Conservation (phyloP, 2,888 invertebrate species). For the Alentia gelatinosa region DNA sequence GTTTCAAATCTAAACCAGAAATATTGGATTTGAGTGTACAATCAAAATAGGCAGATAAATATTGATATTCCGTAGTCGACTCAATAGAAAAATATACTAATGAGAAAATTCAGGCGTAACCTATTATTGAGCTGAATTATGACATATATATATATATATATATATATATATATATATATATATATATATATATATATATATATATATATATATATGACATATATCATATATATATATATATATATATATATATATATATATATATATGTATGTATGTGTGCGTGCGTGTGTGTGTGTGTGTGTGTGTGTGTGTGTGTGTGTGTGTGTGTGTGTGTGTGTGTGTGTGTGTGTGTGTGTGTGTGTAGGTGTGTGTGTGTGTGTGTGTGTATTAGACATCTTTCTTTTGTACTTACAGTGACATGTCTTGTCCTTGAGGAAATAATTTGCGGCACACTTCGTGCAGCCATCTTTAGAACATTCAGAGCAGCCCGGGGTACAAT, state of each 20-base stretch:
- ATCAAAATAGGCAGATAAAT: not conserved
- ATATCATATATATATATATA: not conserved
- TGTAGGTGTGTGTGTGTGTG: not conserved
- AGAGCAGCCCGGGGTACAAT: too few species aligned
- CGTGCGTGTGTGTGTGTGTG: conserved; percentile 20
- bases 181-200: not conserved
- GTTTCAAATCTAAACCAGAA: not conserved
- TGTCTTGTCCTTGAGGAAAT: too few species aligned
- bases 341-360: not conserved
- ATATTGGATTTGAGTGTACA: not conserved
- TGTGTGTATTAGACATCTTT: not conserved
- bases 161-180: not conserved
- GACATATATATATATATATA: not conserved
- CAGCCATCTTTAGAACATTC: too few species aligned
- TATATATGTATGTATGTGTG: conserved; percentile 23
- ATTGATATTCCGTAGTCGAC: not conserved
- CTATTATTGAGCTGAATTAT: not conserved
- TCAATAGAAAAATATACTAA: not conserved
- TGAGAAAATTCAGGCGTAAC: not conserved
- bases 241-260: not conserved
- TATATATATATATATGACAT: not conserved
- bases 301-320: conserved; percentile 23
- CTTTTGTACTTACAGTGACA: too few species aligned
- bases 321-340: not conserved
- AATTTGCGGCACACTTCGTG: too few species aligned